Percentiles rank a stretch among this genome's conserved stretches.
These are phyloP conservation scores for Brachionus paranguensis DNA, from an alignment of 1,140 invertebrate species.

Conservation along the genomic window DNA sequence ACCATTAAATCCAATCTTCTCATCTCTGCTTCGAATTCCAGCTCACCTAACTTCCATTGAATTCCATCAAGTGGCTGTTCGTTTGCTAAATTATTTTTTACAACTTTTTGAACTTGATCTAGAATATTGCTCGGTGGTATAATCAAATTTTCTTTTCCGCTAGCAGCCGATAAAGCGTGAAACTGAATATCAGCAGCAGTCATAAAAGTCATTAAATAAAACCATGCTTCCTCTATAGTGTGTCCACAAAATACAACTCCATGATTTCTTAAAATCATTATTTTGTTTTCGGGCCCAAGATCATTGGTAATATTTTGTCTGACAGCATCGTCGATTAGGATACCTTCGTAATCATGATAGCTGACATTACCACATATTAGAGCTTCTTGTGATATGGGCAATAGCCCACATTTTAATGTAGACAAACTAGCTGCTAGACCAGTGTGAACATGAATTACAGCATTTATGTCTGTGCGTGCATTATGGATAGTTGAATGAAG, in stretches of 20 bases:
- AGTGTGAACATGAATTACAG: conserved; percentile 87
- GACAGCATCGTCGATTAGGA: conserved; percentile 71
- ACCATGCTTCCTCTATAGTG: conserved; percentile 92
- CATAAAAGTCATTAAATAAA: conserved; percentile 48
- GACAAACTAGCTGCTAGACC: conserved; percentile 70
- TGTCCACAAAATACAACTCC: conserved; percentile 91
- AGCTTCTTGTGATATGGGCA: conserved; percentile 82
- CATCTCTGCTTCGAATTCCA: conserved; percentile 97
- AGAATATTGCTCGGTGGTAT: not conserved
- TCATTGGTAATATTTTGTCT: conserved; percentile 77
- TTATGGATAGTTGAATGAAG: conserved; percentile 94
- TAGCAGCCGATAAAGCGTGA: not conserved
- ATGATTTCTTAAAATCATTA: conserved; percentile 79
- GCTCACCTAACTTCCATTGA: conserved; percentile 82
- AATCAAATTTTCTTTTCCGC: not conserved
- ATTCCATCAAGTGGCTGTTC: conserved; percentile 51
- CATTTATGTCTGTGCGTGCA: conserved; percentile 88
- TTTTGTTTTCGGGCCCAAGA: conserved; percentile 85
- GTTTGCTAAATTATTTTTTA: not conserved
- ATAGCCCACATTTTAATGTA: conserved; percentile 74
- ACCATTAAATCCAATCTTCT: conserved; percentile 72
- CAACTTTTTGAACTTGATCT: conserved; percentile 12
- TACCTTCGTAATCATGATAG: conserved; percentile 70
- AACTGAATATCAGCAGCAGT: conserved; percentile 20
- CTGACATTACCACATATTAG: conserved; percentile 80